These are phyloP conservation scores for Lineus longissimus DNA, from an alignment of 1,140 invertebrate genomes.

Conservation along the genomic window DNA sequence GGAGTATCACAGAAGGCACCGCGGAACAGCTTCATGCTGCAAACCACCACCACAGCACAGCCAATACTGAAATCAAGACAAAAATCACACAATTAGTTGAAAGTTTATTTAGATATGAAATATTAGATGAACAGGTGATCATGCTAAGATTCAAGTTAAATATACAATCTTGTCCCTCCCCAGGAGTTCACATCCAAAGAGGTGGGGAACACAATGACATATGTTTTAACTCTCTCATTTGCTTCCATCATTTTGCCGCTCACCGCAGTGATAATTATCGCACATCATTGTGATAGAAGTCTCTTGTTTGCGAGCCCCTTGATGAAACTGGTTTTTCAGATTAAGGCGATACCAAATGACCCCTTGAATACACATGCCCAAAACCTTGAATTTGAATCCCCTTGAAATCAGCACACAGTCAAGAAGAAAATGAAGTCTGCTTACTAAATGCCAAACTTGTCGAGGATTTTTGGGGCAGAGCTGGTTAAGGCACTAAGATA, in stretches of 20 bases:
- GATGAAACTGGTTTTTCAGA: too few species aligned
- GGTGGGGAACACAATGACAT: too few species aligned
- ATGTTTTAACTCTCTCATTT: background rate
- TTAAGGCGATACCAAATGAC: too few species aligned
- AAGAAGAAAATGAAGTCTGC: constrained; percentile 23
- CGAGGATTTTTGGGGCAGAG: constrained; percentile 71
- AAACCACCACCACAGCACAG: constrained; percentile 80
- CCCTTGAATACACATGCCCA: too few species aligned
- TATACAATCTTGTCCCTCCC: too few species aligned
- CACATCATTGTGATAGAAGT: too few species aligned
- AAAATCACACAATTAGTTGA: constrained; percentile 5
- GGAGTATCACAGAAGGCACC: constrained; percentile 88
- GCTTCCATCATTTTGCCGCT: background rate
- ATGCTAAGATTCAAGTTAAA: too few species aligned
- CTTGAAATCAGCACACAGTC: too few species aligned
- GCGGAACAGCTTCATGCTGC: constrained; percentile 83
- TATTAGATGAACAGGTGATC: background rate
- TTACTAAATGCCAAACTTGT: constrained; percentile 70
- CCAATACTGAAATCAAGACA: constrained; percentile 60
- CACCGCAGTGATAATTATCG: too few species aligned
- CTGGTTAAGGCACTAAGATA: constrained; percentile 84
- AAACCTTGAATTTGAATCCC: too few species aligned
- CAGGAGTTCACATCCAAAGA: too few species aligned
- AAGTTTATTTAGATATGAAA: constrained; percentile 2
- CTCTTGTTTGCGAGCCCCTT: too few species aligned